phyloP scores from a whole-genome alignment of 2,888 invertebrate genomes.

The Teleiodes luculella region DNA sequence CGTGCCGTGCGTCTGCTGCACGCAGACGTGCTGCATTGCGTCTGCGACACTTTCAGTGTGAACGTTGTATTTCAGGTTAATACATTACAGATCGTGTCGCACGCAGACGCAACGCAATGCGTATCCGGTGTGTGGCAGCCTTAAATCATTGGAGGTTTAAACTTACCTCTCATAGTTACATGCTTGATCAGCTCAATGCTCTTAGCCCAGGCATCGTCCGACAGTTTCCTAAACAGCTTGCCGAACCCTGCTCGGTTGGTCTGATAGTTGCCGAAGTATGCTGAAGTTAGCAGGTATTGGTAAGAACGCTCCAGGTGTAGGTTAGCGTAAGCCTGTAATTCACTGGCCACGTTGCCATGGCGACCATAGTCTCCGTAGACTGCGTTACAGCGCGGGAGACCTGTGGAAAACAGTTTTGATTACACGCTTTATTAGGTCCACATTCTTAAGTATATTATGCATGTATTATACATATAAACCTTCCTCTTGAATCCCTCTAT shows the following conservation, averaged over 20 bases:
- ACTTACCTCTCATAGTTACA: conserved; percentile 84
- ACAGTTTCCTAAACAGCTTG: conserved; percentile 84
- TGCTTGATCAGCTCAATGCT: conserved; percentile 87
- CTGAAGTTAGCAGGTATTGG: conserved; percentile 85
- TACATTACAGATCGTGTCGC: too few relatives aligned
- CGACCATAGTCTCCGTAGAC: conserved; percentile 80
- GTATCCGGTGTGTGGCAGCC: too few relatives aligned
- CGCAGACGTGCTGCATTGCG: too few relatives aligned
- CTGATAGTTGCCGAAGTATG: conserved; percentile 87
- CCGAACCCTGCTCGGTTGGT: conserved; percentile 87
- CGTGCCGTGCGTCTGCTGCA: too few relatives aligned
- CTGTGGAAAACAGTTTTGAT: background rate
- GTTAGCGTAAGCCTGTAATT: conserved; percentile 78
- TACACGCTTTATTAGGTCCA: too few relatives aligned
- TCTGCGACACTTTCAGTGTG: too few relatives aligned
- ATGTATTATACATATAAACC: too few relatives aligned
- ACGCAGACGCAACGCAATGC: too few relatives aligned
- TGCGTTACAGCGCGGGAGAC: conserved; percentile 80
- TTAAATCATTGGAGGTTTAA: background rate
- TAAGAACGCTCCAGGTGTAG: conserved; percentile 85
- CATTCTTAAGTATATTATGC: too few relatives aligned
- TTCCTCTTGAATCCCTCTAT: too few relatives aligned
- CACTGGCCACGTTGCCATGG: conserved; percentile 61
- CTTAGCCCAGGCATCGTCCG: conserved; percentile 86
- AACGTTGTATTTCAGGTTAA: too few relatives aligned